Evolutionary conservation across 2,113 vertebrate species (phyloP).

Genomic region (Eublepharis macularius): DNA sequence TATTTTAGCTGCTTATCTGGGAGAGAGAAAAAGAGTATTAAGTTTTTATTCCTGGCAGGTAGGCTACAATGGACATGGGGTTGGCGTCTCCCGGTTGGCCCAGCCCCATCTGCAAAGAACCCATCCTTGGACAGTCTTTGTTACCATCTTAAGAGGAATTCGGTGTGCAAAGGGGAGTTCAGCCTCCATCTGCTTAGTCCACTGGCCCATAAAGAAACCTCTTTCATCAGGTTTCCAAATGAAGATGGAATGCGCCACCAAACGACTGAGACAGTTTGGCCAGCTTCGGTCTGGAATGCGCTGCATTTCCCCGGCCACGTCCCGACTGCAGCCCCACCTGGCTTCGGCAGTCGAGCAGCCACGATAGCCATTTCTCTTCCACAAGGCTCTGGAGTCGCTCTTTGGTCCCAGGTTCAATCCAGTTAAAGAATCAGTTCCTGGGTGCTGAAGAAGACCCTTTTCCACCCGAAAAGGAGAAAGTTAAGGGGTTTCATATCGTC

Average conservation of each 20-base stretch:
- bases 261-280: not conserved
- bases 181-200: not conserved
- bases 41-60: too few species aligned
- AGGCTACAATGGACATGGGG: not conserved
- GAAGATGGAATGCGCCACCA: not conserved
- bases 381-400: not conserved
- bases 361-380: not conserved
- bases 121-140: too few species aligned
- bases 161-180: not conserved
- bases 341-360: not conserved
- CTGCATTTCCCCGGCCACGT: not conserved
- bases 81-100: not conserved
- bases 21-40: too few species aligned
- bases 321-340: not conserved
- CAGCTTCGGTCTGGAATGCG: not conserved
- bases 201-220: not conserved
- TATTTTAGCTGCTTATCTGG: too few species aligned
- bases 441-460: too few species aligned
- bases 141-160: not conserved
- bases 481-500: too few species aligned
- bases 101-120: too few species aligned
- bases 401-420: too few species aligned
- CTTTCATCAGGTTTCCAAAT: constrained; percentile 9
- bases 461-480: too few species aligned
- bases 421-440: too few species aligned